Evolutionary conservation across 2,113 vertebrate genomes (phyloP).

Genomic region (Chrysochloris asiatica): DNA sequence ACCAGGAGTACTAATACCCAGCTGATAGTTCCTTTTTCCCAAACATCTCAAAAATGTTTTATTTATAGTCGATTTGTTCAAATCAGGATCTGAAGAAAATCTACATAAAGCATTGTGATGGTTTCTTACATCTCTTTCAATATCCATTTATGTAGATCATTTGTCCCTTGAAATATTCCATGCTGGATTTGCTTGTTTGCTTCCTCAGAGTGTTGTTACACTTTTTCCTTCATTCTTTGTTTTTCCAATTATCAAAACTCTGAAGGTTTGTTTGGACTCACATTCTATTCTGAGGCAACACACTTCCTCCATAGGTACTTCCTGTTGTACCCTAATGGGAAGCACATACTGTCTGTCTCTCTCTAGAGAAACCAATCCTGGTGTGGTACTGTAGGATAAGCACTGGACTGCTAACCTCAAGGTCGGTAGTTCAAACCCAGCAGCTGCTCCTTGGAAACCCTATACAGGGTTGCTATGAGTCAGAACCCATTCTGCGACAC

Average conservation of each 20-base stretch:
- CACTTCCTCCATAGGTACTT: background rate
- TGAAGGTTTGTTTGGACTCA: background rate
- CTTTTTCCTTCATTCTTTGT: background rate
- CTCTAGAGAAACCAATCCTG: too few relatives aligned
- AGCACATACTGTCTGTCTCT: background rate
- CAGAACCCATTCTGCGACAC: too few relatives aligned
- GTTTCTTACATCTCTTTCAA: background rate
- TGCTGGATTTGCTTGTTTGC: background rate
- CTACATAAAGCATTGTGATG: background rate
- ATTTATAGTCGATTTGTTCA: constrained; percentile 21
- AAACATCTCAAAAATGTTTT: background rate
- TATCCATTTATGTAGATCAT: background rate
- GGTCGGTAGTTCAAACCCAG: too few relatives aligned
- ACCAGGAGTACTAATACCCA: too few relatives aligned
- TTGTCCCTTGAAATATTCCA: background rate
- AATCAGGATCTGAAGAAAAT: constrained; percentile 42
- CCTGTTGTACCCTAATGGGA: background rate
- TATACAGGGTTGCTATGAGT: too few relatives aligned
- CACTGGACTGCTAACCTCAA: too few relatives aligned
- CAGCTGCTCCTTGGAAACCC: too few relatives aligned
- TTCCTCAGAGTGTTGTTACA: background rate
- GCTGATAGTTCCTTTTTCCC: background rate
- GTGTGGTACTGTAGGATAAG: too few relatives aligned
- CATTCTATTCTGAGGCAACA: background rate
- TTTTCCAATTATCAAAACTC: background rate